Conservation (phyloP, 1,140 invertebrate genomes). For the Lordiphosa clarofinis region DNA sequence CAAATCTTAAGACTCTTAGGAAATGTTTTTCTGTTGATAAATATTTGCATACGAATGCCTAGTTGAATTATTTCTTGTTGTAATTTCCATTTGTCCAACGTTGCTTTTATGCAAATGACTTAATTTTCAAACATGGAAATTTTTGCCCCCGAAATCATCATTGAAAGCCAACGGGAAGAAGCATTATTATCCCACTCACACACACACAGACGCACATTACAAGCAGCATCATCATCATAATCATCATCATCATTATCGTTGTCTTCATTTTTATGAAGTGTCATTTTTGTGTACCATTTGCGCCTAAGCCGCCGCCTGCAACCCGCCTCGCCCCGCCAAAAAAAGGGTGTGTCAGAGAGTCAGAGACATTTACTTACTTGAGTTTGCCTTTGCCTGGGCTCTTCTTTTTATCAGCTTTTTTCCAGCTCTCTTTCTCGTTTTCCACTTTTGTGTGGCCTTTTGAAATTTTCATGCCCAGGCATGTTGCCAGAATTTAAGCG, state of each 20-base stretch:
- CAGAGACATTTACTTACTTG: slow-evolving; percentile 25
- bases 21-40: slow-evolving; percentile 1
- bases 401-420: slow-evolving; percentile 13
- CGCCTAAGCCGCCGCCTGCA: slow-evolving; percentile 30
- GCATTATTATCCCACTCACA: slow-evolving; percentile 58
- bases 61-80: slow-evolving; percentile 1
- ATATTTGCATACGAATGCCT: slow-evolving; percentile 16
- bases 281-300: slow-evolving; percentile 70
- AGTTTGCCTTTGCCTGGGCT: slow-evolving; percentile 9
- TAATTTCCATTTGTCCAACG: slow-evolving; percentile 9
- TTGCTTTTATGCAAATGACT: slow-evolving; percentile 62
- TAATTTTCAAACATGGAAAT: slow-evolving; percentile 68
- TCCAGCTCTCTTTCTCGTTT: slow-evolving; percentile 21
- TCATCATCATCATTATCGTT: slow-evolving; percentile 61
- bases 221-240: slow-evolving; percentile 24
- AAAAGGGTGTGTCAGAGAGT: slow-evolving; percentile 23
- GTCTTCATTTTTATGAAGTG: slow-evolving; percentile 74
- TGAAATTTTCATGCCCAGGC: slow-evolving; percentile 46
- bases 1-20: not conserved
- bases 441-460: slow-evolving; percentile 14
- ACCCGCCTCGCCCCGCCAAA: slow-evolving; percentile 15
- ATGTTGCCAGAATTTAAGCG: slow-evolving; percentile 41
- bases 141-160: slow-evolving; percentile 6
- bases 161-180: slow-evolving; percentile 23
- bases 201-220: slow-evolving; percentile 19